phyloP scores from a whole-genome alignment of 1,140 invertebrate species.

The Orussus abietinus region DNA sequence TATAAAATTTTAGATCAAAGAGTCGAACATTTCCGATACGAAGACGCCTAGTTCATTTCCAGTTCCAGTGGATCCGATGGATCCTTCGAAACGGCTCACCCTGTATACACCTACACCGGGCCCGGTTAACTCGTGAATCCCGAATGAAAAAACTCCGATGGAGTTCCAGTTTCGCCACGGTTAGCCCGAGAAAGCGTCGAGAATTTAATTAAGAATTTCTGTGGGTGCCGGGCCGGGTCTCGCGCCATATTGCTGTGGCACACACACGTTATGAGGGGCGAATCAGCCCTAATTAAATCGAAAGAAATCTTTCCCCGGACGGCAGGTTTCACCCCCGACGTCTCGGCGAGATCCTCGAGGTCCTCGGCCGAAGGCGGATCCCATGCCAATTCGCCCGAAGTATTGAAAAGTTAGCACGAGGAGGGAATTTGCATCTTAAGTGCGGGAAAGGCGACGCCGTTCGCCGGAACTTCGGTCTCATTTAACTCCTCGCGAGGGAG shows the following conservation, averaged over 20 bases:
- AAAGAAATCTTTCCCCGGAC: conserved; percentile 35
- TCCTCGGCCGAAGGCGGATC: not conserved
- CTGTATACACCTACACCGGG: too few relatives aligned
- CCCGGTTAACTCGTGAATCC: conserved; percentile 21
- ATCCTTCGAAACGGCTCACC: too few relatives aligned
- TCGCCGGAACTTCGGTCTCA: conserved; percentile 23
- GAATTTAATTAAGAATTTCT: conserved; percentile 51
- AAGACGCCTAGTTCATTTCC: too few relatives aligned
- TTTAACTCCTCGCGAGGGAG: too few relatives aligned
- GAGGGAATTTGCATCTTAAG: conserved; percentile 36
- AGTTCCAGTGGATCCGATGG: too few relatives aligned
- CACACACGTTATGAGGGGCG: conserved; percentile 30
- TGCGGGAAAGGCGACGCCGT: conserved; percentile 1
- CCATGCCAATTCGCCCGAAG: conserved; percentile 28
- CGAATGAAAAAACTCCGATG: conserved; percentile 40
- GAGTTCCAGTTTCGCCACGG: conserved; percentile 16
- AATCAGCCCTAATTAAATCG: conserved; percentile 41
- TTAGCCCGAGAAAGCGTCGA: conserved; percentile 24
- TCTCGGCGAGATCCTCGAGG: too few relatives aligned
- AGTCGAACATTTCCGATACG: too few relatives aligned
- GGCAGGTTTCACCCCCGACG: not conserved
- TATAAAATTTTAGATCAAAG: too few relatives aligned
- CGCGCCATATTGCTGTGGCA: conserved; percentile 38
- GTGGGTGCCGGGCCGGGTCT: conserved; percentile 27
- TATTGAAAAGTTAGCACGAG: conserved; percentile 30